Conservation (phyloP, 2,888 invertebrate genomes). For the Calameuta pallipes region DNA sequence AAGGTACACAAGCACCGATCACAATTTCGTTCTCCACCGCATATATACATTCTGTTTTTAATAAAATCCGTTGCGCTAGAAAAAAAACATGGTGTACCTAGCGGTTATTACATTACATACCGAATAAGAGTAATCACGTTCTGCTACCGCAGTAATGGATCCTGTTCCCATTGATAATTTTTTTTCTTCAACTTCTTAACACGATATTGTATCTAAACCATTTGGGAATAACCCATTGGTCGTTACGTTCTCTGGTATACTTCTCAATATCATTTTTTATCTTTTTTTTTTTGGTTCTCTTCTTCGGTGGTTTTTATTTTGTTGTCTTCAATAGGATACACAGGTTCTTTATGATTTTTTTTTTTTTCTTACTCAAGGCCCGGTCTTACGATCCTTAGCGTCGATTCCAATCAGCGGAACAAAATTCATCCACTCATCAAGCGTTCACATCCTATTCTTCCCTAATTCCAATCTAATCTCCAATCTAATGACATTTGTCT, state of each 20-base stretch:
- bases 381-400: background rate
- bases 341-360: background rate
- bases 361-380: background rate
- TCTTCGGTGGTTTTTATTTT: slow-evolving; percentile 21
- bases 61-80: background rate
- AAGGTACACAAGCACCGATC: background rate
- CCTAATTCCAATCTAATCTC: slow-evolving; percentile 15
- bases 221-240: background rate
- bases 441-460: slow-evolving; percentile 20
- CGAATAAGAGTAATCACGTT: background rate
- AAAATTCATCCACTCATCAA: slow-evolving; percentile 19
- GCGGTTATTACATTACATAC: background rate
- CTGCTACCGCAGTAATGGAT: background rate
- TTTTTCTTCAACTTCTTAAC: background rate
- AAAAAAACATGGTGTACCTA: background rate
- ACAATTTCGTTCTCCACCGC: background rate
- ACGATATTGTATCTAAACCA: background rate
- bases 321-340: slow-evolving; percentile 8
- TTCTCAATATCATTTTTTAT: background rate
- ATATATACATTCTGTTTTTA: background rate
- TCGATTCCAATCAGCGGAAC: background rate
- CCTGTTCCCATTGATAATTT: background rate
- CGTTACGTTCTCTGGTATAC: background rate
- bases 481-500: slow-evolving; percentile 13
- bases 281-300: slow-evolving; percentile 28